Evolutionary conservation across 2,888 invertebrate genomes (phyloP).

Genomic region (Marronus borbonicus): DNA sequence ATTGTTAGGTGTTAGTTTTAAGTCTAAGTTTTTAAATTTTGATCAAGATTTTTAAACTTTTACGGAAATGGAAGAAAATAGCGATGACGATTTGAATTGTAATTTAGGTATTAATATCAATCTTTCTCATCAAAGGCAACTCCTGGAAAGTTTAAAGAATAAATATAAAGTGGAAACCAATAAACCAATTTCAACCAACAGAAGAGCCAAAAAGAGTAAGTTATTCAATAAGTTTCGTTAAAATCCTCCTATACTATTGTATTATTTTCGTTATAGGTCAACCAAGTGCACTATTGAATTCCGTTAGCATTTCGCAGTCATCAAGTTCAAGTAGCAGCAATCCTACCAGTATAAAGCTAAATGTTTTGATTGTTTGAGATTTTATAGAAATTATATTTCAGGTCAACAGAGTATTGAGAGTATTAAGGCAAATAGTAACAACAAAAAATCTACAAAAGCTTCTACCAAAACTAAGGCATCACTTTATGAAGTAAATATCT

Average conservation of each 20-base stretch:
- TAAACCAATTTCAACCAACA: conserved; percentile 6
- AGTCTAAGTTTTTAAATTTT: neutral
- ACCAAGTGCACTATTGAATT: neutral
- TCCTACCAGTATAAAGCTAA: conserved; percentile 2
- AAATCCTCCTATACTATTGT: neutral
- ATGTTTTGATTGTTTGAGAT: neutral
- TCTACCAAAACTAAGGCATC: conserved; percentile 3
- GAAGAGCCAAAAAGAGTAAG: neutral
- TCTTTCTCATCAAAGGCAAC: conserved; percentile 10
- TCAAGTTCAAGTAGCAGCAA: conserved; percentile 23
- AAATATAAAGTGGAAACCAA: conserved; percentile 39
- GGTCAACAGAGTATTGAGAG: conserved; percentile 3
- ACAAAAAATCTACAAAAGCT: neutral
- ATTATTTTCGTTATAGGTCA: conserved; percentile 24
- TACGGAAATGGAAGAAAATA: conserved; percentile 10
- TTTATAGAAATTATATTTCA: neutral
- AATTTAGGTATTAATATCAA: conserved; percentile 10
- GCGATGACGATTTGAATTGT: conserved; percentile 6
- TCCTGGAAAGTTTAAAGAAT: conserved; percentile 44
- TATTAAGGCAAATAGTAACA: neutral
- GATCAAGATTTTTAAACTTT: neutral
- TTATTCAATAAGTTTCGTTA: neutral
- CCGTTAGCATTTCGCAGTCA: neutral
- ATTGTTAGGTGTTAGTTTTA: no score
- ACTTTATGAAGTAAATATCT: conserved; percentile 3